phyloP scores from a whole-genome alignment of 1,140 invertebrate genomes.

The Zaprionus africanus region DNA sequence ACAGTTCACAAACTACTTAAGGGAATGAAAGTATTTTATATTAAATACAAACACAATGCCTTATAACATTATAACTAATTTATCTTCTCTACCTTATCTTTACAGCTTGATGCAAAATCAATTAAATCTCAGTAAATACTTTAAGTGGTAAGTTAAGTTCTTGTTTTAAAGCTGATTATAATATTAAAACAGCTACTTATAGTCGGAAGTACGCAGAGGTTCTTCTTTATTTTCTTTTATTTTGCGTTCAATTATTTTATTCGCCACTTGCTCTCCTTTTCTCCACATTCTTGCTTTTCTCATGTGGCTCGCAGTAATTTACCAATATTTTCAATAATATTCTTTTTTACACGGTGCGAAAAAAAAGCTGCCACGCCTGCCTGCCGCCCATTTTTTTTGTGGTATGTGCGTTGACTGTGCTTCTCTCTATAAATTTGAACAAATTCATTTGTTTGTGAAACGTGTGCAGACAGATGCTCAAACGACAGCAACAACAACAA shows the following conservation, averaged over 20 bases:
- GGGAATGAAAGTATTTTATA: too few relatives aligned
- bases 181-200: too few relatives aligned
- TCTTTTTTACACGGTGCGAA: neutral
- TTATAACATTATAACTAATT: neutral
- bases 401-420: conserved; percentile 25
- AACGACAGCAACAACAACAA: conserved; percentile 19
- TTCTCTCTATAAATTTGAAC: conserved; percentile 61
- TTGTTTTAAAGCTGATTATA: neutral
- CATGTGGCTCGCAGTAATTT: neutral
- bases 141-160: neutral
- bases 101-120: neutral
- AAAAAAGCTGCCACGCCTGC: conserved; percentile 1
- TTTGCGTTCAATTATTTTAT: neutral
- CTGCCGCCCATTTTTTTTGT: conserved; percentile 8
- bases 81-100: neutral
- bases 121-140: neutral
- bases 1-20: too few relatives aligned
- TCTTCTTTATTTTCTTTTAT: neutral
- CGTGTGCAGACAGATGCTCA: conserved; percentile 50
- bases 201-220: too few relatives aligned
- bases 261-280: neutral
- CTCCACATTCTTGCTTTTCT: too few relatives aligned
- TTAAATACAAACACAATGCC: neutral
- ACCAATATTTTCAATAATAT: neutral
- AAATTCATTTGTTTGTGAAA: conserved; percentile 70